Evolutionary conservation across 2,888 invertebrate species (phyloP), one percentile per base, ranked within the genome.

Genomic region (Pterostichus niger): DNA sequence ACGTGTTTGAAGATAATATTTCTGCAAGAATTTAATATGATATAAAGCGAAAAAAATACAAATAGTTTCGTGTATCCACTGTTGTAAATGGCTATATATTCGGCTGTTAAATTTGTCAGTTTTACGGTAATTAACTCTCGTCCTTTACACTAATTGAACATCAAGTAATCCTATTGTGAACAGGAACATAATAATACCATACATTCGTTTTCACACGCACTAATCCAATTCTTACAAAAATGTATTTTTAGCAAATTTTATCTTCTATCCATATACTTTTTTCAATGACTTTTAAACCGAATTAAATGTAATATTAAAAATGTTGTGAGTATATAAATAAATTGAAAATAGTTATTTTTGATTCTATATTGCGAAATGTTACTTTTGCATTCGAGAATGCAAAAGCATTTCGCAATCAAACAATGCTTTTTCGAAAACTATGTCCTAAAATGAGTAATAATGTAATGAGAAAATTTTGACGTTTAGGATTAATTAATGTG

Each of bases 51-150:
- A 46, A 31, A 17, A 9, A 9, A 13, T 61, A 17, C 68, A 75
- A 49, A 75, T 52, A 13, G 33, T 31, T 75, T 52, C 75, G 52
- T 75, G 75, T 52, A 64, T 6, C 35, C 11, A 73, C 4, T 73
- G 73, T 44, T 49, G 10, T 46, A 75, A 75, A 75, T 4, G 75
- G 31, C 31, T 56, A 40, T 77, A 77, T 54, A 77, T 77, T 77
- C 40, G 56, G 56, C 54, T 77, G 77, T 77, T 56, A 77, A 77
- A 77, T 77, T 77, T 56, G 77, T 56, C 77, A 56, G 77, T 77
- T 77, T 77, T 77, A 77, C 77, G 77, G 77, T 56, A 77, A 77
- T 77, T 77, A 77, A 77, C 77, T 56, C 56, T 15, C 35, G 59
- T 49, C 52, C 75, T 49, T 24, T 33, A 24, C 54, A 75, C 52